Conservation (phyloP, 2,888 invertebrate species). For the Trichogramma evanescens region DNA sequence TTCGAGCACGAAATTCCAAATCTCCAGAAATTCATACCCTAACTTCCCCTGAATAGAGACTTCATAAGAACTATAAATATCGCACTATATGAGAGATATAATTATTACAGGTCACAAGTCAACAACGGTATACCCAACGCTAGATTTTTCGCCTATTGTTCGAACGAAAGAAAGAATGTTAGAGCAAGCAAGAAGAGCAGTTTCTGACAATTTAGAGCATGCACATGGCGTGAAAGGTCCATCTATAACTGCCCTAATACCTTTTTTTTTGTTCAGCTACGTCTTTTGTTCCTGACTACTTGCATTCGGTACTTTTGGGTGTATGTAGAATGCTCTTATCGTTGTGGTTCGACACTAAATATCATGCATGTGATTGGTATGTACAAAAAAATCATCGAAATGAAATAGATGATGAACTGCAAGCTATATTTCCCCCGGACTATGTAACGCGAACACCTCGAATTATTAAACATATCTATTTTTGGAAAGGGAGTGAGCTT, state of each 20-base stretch:
- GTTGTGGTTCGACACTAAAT: background rate
- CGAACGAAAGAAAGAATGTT: background rate
- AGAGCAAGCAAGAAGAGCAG: background rate
- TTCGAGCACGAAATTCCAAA: too few relatives aligned
- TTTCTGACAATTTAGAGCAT: background rate
- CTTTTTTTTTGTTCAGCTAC: constrained; percentile 1
- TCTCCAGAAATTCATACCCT: too few relatives aligned
- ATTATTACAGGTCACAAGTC: too few relatives aligned
- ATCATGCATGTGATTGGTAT: background rate
- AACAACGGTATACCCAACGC: too few relatives aligned
- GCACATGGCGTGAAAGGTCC: constrained; percentile 4
- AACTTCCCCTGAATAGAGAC: too few relatives aligned
- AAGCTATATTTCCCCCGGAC: constrained; percentile 8
- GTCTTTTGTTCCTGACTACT: constrained; percentile 4
- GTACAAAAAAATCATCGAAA: background rate
- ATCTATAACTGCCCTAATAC: constrained; percentile 1
- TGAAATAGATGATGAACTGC: background rate
- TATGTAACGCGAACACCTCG: background rate
- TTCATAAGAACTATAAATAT: too few relatives aligned
- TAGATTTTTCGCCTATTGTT: background rate
- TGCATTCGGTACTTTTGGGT: constrained; percentile 3
- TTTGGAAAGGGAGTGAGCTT: constrained; percentile 4
- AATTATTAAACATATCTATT: background rate
- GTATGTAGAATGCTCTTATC: background rate
- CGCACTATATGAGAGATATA: too few relatives aligned